These are phyloP conservation scores for Myotis findleyi DNA, from an alignment of 2,797 vertebrate genomes.

Conservation along the genomic window DNA sequence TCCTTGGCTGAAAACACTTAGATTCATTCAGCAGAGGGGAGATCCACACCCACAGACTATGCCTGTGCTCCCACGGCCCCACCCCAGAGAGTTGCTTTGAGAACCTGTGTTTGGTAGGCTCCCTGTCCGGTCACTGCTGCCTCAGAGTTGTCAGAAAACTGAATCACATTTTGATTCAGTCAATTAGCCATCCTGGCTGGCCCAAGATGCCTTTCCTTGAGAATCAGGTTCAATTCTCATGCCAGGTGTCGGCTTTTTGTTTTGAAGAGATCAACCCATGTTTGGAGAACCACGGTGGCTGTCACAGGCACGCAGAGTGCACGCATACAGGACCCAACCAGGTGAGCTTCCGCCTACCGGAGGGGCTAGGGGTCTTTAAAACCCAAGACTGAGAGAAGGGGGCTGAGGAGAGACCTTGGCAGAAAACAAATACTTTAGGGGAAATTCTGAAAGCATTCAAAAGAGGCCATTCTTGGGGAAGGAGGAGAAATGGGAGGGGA, in stretches of 20 bases:
- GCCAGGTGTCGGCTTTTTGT: conserved; percentile 55
- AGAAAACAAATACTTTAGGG: neutral
- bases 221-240: neutral
- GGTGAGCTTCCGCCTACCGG: conserved; percentile 83
- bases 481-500: neutral
- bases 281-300: conserved; percentile 90
- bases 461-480: neutral
- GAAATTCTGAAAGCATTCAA: neutral
- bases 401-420: neutral
- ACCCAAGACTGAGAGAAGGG: neutral
- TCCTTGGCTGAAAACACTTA: neutral
- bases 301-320: conserved; percentile 92
- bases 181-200: neutral
- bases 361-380: neutral
- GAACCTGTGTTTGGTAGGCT: neutral
- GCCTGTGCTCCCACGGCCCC: neutral
- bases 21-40: neutral
- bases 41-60: neutral
- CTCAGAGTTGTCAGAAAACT: neutral
- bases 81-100: neutral
- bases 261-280: conserved; percentile 95
- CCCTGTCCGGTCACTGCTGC: neutral
- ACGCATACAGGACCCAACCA: conserved; percentile 94
- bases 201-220: neutral
- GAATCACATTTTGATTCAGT: neutral